These are phyloP conservation scores for Lepidurus arcticus DNA, from an alignment of 1,140 invertebrate genomes.

Conservation along the genomic window DNA sequence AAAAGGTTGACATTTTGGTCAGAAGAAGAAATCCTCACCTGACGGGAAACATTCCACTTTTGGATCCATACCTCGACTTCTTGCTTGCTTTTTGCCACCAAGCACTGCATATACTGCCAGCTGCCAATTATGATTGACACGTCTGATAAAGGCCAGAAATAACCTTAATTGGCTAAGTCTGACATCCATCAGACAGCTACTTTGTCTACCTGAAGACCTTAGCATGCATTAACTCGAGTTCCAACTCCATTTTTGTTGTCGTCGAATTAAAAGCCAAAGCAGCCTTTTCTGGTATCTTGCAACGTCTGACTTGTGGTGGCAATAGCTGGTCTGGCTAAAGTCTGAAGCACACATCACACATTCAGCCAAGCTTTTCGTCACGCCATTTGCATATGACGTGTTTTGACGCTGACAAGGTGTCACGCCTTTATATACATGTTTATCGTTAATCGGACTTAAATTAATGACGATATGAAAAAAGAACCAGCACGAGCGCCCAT, in stretches of 20 bases:
- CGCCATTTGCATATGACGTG: constrained; percentile 16
- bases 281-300: neutral
- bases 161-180: constrained; percentile 10
- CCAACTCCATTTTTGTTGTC: neutral
- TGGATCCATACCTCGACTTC: neutral
- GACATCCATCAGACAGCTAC: constrained; percentile 21
- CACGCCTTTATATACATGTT: constrained; percentile 9
- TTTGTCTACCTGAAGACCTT: constrained; percentile 19
- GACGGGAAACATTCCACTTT: constrained; percentile 1
- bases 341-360: neutral
- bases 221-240: constrained; percentile 16
- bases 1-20: too few species aligned
- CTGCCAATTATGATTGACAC: constrained; percentile 21
- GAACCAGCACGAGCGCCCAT: neutral
- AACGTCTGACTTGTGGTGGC: neutral
- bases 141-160: neutral
- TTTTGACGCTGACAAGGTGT: neutral
- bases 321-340: neutral
- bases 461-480: neutral
- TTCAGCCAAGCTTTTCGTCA: neutral
- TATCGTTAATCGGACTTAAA: constrained; percentile 20
- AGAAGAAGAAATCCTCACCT: neutral
- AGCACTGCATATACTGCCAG: constrained; percentile 3
- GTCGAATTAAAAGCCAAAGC: neutral
- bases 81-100: neutral